These are phyloP conservation scores for Arvicanthis niloticus DNA, from an alignment of 2,113 vertebrate species.

Conservation along the genomic window DNA sequence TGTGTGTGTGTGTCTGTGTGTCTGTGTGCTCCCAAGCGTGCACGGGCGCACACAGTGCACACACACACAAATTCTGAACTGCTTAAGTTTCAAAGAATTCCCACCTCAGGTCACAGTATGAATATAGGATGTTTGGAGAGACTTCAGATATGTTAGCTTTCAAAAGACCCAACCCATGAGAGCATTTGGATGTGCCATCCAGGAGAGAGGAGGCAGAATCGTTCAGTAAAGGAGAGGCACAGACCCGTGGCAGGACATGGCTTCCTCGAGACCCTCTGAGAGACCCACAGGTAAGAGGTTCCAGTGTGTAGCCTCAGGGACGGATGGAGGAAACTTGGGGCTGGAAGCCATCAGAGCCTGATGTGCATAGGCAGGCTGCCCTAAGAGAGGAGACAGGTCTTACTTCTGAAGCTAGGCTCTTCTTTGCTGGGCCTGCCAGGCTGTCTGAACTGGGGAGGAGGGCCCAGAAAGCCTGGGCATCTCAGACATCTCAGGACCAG, in stretches of 20 bases:
- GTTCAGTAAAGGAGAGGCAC: rapidly evolving
- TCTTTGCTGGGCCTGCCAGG: background rate
- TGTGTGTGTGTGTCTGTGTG: background rate
- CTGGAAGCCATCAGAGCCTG: background rate
- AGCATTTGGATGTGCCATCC: background rate
- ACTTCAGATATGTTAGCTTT: background rate
- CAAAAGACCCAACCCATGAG: background rate
- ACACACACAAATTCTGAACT: too few relatives aligned
- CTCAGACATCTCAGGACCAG: background rate
- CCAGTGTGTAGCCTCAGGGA: background rate
- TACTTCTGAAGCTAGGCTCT: background rate
- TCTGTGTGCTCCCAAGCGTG: background rate
- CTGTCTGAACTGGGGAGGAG: background rate
- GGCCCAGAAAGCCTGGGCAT: background rate
- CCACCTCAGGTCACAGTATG: rapidly evolving
- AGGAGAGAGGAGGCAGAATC: background rate
- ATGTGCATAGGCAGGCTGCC: too few relatives aligned
- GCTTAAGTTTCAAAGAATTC: background rate
- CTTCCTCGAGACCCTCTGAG: background rate
- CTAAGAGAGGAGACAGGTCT: background rate
- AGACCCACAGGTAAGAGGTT: background rate
- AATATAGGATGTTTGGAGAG: background rate
- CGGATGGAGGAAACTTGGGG: background rate
- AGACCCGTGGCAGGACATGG: background rate
- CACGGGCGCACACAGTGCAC: too few relatives aligned